A percentile compares a stretch with the other conserved stretches of the same genome.
These are phyloP conservation scores for Rousettus leschenaultii DNA, from an alignment of 2,113 vertebrate species.

Conservation along the genomic window DNA sequence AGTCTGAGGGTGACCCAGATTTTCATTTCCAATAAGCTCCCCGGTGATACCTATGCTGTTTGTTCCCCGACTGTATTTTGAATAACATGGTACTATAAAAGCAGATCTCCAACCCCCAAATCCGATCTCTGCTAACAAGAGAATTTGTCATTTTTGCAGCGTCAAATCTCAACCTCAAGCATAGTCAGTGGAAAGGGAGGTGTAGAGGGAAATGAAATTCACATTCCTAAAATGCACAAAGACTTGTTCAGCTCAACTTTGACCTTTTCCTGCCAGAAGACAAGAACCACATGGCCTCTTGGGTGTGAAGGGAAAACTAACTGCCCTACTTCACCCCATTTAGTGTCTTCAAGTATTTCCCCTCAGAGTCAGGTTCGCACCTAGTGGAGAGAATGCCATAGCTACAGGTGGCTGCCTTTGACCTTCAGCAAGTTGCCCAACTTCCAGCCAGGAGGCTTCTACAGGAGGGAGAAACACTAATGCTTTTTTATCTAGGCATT, in stretches of 20 bases:
- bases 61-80: neutral
- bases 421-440: neutral
- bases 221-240: constrained; percentile 57
- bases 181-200: neutral
- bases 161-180: neutral
- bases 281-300: neutral
- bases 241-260: neutral
- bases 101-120: neutral
- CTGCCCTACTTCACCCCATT: neutral
- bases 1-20: neutral
- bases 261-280: neutral
- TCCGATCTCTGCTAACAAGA: neutral
- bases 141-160: neutral
- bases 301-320: neutral
- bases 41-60: no score
- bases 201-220: neutral
- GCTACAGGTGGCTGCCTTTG: neutral
- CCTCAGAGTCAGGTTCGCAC: neutral
- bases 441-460: neutral
- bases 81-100: neutral
- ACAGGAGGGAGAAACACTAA: neutral
- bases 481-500: neutral
- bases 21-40: neutral
- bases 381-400: neutral
- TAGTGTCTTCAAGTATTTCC: neutral